Evolutionary conservation across 2,797 vertebrate species (phyloP).

Genomic region (Coregonus ussuriensis): DNA sequence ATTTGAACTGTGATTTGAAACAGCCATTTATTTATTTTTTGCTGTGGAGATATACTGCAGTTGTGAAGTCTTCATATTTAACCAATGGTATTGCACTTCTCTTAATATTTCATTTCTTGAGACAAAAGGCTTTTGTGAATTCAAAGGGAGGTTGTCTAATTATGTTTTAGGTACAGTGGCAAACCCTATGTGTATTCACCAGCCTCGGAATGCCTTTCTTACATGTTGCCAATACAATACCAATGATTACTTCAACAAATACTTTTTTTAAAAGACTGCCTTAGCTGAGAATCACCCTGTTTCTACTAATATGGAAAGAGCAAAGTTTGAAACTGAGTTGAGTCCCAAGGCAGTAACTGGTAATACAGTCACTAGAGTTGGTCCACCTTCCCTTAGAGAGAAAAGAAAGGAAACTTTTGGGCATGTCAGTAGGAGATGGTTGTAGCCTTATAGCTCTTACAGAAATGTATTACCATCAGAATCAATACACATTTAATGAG

Average conservation of each 20-base stretch:
- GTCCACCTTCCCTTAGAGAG: not conserved
- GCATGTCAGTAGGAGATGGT: no score
- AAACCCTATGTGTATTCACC: not conserved
- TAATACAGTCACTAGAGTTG: not conserved
- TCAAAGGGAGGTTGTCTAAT: not conserved
- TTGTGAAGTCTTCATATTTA: not conserved
- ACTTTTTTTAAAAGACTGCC: not conserved
- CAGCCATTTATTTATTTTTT: not conserved
- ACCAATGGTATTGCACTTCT: not conserved
- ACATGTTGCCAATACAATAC: not conserved
- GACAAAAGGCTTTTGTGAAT: not conserved
- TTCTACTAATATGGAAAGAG: not conserved
- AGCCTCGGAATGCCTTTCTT: not conserved
- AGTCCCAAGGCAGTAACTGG: not conserved
- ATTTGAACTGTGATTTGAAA: not conserved
- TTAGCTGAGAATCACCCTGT: not conserved
- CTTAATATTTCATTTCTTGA: slow-evolving; percentile 4
- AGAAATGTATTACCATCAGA: not conserved
- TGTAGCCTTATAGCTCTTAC: not conserved
- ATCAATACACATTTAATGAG: not conserved
- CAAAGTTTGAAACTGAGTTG: not conserved
- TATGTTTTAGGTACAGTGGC: not conserved
- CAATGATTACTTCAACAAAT: slow-evolving; percentile 5
- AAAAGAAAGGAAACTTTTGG: not conserved
- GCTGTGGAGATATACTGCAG: not conserved